Evolutionary conservation across 2,113 vertebrate genomes (phyloP), one percentile per base, ranked within the genome.

Genomic region (Misgurnus mizolepis): DNA sequence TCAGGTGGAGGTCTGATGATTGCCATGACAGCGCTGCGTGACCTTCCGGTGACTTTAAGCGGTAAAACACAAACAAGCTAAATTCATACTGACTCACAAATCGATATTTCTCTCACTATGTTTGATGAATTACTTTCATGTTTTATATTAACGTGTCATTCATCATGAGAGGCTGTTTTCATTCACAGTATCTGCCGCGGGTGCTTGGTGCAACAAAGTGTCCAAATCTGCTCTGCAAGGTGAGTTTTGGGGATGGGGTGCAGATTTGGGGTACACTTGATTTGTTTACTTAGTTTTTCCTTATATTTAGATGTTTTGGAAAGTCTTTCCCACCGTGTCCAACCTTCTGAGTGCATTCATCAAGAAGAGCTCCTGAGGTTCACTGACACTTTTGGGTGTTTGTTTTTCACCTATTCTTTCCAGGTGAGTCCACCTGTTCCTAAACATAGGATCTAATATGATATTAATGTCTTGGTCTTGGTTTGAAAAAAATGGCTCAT

Each of bases 141-240:
- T 7, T 14, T 18, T 56, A 39, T 60, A 56, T n/a, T n/a, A n/a
- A n/a, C n/a, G n/a, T n/a, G n/a, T n/a, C n/a, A n/a, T 56, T 72
- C 0, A 40, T 18, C 55, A 18, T 41, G 50, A 39, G 55, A n/a
- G 5, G 55, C 17, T 4, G 3, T 58, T 8, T 10, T 61, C 15
- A 0, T 82, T 79, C 7, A 65, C 60, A 85, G 83, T 85, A 61
- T 78, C 77, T 40, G 76, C 77, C 58, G 80, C 77, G 47, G 83
- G 80, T 76, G 14, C 55, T 49, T 82, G 80, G 80, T 82, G 77
- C 50, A 61, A 15, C 12, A 76, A 40, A 58, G 1, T 80, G 4
- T 45, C 40, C 4, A 62, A 66, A 8, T n/a, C 15, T 67, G 22
- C 62, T 66, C 10, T 76, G 18, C 22, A 77, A 6, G 62, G 75